Evolutionary conservation across 1,140 invertebrate species (phyloP).

Genomic region (Sarcophaga peregrina): DNA sequence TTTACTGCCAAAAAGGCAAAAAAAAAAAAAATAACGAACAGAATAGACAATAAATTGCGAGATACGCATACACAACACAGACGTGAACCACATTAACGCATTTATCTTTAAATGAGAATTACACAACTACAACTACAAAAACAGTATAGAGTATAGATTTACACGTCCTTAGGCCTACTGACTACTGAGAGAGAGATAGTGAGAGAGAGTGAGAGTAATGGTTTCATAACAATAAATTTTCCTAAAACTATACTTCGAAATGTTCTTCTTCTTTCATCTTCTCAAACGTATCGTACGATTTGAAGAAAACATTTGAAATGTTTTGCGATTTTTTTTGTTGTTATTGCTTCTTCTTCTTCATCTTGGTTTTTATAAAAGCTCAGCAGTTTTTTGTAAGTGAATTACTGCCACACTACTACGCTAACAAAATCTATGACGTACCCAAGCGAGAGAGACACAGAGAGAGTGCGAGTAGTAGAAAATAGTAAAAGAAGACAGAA

Average conservation of each 20-base stretch:
- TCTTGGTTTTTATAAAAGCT: conserved; percentile 35
- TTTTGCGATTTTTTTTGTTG: too few relatives aligned
- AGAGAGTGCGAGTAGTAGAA: background rate
- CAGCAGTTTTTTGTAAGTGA: conserved; percentile 29
- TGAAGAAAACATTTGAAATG: too few relatives aligned
- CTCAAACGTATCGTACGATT: too few relatives aligned
- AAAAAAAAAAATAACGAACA: background rate
- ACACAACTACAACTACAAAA: conserved; percentile 16
- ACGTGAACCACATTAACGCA: conserved; percentile 33
- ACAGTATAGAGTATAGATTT: background rate
- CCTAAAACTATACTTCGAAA: too few relatives aligned
- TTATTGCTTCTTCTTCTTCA: too few relatives aligned
- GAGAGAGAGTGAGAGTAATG: background rate
- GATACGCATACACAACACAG: background rate
- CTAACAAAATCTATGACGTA: background rate
- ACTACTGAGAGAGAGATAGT: too few relatives aligned
- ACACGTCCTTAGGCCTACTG: background rate
- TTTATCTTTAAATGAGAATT: conserved; percentile 24
- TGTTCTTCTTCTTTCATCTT: too few relatives aligned
- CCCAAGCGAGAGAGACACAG: background rate
- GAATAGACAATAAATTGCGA: background rate
- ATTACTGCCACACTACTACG: background rate
- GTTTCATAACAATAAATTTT: background rate
- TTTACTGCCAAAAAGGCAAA: conserved; percentile 56
- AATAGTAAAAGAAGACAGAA: too few relatives aligned